Base-by-base conservation (phyloP, 2,113 vertebrate genomes). In the Martes martes region DNA sequence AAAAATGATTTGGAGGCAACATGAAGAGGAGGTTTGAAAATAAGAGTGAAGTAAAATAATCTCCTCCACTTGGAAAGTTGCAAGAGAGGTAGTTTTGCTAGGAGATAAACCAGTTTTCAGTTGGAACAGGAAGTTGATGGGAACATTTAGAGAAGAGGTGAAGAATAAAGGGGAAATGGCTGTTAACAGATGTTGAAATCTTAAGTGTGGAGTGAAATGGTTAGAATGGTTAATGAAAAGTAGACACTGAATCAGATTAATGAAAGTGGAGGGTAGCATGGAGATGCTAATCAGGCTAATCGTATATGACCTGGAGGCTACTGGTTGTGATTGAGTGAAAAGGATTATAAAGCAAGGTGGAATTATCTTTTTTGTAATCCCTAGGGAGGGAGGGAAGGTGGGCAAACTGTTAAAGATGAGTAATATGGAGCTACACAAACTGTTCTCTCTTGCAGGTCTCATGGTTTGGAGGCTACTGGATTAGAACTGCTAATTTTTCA, bases 111-210 rank as follows among this genome's bases (percentile, higher is more conserved):
- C 24, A 50, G 57, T 47, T 89, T 95, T 57, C 59, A 71, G 39
- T 80, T 89, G 63, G 39, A 86, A 91, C 14, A 47, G 92, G 86
- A 96, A 96, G 92, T 89, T 89, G 52, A 95, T 91, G 59, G 55
- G 59, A 82, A 89, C n/a, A 80, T 85, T 83, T 42, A 85, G 55
- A 93, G 86, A 95, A 71, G 59, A 96, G 26, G 69, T 28, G 24
- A 78, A 87, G 69, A 79, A 78, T 67, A 82, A 95, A 81, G 42
- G 31, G 90, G 45, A 96, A 90, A 82, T 88, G 19, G 9, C 52
- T 93, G 39, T 28, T 45, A 63, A 67, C 26, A 89, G 52, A 91
- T 59, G n/a, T 52, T 81, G 69, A 84, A 84, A 89, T 89, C 83
- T 80, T 4, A 88, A 79, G 80, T 36, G 80, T 74, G 50, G 73